These are phyloP conservation scores for Drosophila antonietae DNA, from an alignment of 2,888 invertebrate genomes.

Conservation along the genomic window DNA sequence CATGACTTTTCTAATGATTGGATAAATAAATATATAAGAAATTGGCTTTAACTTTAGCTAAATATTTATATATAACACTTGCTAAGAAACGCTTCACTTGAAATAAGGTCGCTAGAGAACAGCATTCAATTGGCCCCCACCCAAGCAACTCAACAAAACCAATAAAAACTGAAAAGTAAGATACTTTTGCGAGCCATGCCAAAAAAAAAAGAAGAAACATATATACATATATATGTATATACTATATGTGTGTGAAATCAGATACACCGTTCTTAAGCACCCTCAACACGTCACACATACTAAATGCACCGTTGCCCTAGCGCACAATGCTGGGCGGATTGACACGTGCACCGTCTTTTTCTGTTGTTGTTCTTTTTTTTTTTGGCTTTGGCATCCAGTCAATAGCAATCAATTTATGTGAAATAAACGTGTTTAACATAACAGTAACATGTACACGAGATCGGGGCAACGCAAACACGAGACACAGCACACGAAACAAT, in stretches of 20 bases:
- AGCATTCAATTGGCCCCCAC: constrained; percentile 42
- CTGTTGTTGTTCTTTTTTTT: background rate
- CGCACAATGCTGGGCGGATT: constrained; percentile 44
- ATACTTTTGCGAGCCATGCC: constrained; percentile 13
- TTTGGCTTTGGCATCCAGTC: constrained; percentile 50
- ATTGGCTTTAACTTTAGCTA: constrained; percentile 41
- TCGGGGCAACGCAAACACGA: constrained; percentile 30
- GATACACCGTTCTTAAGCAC: constrained; percentile 33
- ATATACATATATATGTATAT: background rate
- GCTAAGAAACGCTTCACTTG: constrained; percentile 29
- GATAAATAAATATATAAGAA: background rate
- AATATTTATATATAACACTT: constrained; percentile 19
- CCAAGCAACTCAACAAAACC: constrained; percentile 9
- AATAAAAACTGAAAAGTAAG: constrained; percentile 7
- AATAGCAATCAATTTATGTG: constrained; percentile 68
- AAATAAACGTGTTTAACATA: constrained; percentile 60
- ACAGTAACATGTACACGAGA: constrained; percentile 47
- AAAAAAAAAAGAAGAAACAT: background rate
- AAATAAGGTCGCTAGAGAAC: constrained; percentile 39
- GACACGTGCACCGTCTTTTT: constrained; percentile 49
- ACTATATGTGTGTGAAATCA: constrained; percentile 8
- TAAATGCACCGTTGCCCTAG: constrained; percentile 41
- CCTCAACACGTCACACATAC: constrained; percentile 18
- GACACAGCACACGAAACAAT: constrained; percentile 37
- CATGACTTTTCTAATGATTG: constrained; percentile 18